Conservation (phyloP, 2,888 invertebrate genomes). For the Drosophila nigricruria region DNA sequence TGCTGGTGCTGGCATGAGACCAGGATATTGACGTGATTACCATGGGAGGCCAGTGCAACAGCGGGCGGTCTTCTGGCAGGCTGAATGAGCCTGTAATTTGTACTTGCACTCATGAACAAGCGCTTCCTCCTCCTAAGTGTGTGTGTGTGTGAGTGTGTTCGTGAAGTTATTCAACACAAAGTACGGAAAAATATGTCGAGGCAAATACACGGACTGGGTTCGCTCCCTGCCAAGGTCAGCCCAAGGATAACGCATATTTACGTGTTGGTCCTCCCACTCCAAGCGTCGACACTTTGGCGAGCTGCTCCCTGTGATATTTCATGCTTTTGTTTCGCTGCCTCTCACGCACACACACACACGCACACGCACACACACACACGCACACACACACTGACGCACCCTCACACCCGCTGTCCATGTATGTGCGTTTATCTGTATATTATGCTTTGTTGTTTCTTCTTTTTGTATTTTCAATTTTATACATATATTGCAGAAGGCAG, state of each 20-base stretch:
- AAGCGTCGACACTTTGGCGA: constrained; percentile 58
- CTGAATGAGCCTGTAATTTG: constrained; percentile 74
- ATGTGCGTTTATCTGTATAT: constrained; percentile 44
- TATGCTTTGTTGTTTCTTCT: constrained; percentile 44
- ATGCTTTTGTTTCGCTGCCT: constrained; percentile 67
- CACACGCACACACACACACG: constrained; percentile 27
- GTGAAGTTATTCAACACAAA: constrained; percentile 72
- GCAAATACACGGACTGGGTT: constrained; percentile 23
- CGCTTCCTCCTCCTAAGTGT: constrained; percentile 18
- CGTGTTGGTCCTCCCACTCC: constrained; percentile 46
- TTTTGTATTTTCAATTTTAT: constrained; percentile 63
- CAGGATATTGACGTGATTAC: constrained; percentile 61
- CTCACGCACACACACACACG: constrained; percentile 33
- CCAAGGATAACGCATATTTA: constrained; percentile 80
- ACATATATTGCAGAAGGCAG: constrained; percentile 57
- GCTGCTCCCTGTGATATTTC: constrained; percentile 63
- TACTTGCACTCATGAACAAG: constrained; percentile 72
- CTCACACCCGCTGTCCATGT: constrained; percentile 21
- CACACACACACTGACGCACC: constrained; percentile 23
- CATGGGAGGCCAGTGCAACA: constrained; percentile 66
- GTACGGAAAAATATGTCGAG: constrained; percentile 46
- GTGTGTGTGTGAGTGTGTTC: constrained; percentile 34
- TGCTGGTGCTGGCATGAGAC: constrained; percentile 37
- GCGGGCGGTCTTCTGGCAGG: constrained; percentile 55
- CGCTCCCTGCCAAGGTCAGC: constrained; percentile 73